Conservation (phyloP, 2,113 vertebrate species). For the Scytalopus superciliaris region DNA sequence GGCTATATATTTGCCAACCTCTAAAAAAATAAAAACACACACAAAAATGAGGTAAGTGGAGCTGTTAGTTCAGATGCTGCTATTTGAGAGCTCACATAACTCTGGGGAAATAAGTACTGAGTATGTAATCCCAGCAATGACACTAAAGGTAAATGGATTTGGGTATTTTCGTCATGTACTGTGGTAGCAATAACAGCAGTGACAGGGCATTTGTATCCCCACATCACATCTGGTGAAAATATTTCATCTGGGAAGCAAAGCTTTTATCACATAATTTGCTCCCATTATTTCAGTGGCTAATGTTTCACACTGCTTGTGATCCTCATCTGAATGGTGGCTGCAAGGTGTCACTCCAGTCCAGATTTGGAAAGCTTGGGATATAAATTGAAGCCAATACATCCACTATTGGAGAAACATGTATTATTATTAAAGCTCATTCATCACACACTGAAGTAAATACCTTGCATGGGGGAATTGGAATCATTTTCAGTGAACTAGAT, state of each 20-base stretch:
- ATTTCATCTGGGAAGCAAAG: slow-evolving; percentile 45
- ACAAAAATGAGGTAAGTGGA: slow-evolving; percentile 40
- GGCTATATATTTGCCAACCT: slow-evolving; percentile 46
- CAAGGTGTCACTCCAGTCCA: slow-evolving; percentile 33
- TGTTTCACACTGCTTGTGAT: background rate
- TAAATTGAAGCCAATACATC: slow-evolving; percentile 54
- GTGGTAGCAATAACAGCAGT: slow-evolving; percentile 63
- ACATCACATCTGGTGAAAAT: slow-evolving; percentile 51
- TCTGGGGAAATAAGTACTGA: slow-evolving; percentile 71
- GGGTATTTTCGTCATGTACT: slow-evolving; percentile 62
- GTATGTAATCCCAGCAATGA: slow-evolving; percentile 60
- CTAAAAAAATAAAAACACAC: slow-evolving; percentile 50
- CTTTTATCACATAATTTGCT: slow-evolving; percentile 42
- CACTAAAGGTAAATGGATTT: slow-evolving; percentile 70
- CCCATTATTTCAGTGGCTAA: slow-evolving; percentile 52
- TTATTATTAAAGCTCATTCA: slow-evolving; percentile 78
- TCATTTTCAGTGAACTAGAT: slow-evolving; percentile 72
- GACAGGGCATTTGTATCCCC: slow-evolving; percentile 35
- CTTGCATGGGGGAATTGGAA: slow-evolving; percentile 67
- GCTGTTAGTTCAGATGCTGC: slow-evolving; percentile 41
- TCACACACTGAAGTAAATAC: slow-evolving; percentile 73
- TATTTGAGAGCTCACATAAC: slow-evolving; percentile 56
- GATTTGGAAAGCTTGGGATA: slow-evolving; percentile 12
- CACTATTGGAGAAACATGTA: slow-evolving; percentile 52
- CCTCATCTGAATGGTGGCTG: slow-evolving; percentile 7